Evolutionary conservation across 2,888 invertebrate genomes (phyloP).

Genomic region (Drosophila mayaguana): DNA sequence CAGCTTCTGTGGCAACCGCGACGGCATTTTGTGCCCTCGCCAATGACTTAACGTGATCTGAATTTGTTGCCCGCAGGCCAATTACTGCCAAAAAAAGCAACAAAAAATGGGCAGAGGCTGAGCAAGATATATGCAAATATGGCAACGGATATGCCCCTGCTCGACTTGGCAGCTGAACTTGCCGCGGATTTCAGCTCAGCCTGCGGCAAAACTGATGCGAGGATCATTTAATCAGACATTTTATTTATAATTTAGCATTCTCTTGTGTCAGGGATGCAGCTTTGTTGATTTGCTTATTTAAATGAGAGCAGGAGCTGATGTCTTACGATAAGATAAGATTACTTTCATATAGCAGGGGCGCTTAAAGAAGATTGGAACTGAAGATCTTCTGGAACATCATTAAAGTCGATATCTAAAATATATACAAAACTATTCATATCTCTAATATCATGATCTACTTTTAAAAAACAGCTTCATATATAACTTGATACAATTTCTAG

Average conservation of each 20-base stretch:
- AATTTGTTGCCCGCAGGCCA: constrained; percentile 79
- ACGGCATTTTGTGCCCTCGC: constrained; percentile 70
- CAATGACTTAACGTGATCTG: constrained; percentile 80
- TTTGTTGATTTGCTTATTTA: neutral
- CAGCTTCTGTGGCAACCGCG: constrained; percentile 47
- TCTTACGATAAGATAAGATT: neutral
- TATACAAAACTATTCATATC: neutral
- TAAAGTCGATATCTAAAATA: too few relatives aligned
- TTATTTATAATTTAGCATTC: constrained; percentile 6
- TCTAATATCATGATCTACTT: neutral
- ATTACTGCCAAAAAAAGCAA: constrained; percentile 67
- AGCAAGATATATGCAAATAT: constrained; percentile 54
- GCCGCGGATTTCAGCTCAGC: constrained; percentile 15
- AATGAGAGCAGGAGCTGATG: neutral
- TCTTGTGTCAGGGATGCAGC: too few relatives aligned
- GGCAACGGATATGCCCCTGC: constrained; percentile 40
- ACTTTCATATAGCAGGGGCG: neutral
- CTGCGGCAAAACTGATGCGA: constrained; percentile 1
- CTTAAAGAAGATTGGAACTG: neutral
- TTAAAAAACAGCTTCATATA: neutral
- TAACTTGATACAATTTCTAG: neutral
- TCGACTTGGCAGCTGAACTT: constrained; percentile 21
- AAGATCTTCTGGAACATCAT: neutral
- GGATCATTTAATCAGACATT: constrained; percentile 14
- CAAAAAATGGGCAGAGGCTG: neutral